These are phyloP conservation scores for Ceratothoa steindachneri DNA, from an alignment of 2,888 invertebrate genomes.

Conservation along the genomic window DNA sequence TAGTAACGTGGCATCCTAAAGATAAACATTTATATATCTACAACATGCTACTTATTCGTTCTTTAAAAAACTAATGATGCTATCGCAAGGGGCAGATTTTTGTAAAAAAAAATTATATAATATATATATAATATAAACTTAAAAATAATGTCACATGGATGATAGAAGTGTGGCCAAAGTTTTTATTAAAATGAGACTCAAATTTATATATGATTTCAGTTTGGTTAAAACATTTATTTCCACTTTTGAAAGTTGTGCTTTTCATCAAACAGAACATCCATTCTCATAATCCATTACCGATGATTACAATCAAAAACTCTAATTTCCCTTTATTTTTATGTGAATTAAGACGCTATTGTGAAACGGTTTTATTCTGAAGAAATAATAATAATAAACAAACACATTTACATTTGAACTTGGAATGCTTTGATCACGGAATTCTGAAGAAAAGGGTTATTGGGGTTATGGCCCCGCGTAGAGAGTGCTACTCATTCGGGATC, in stretches of 20 bases:
- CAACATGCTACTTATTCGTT: too few relatives aligned
- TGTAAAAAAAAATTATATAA: not conserved
- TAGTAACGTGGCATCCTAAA: too few relatives aligned
- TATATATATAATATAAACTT: not conserved
- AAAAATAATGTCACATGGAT: not conserved
- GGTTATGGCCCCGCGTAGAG: conserved; percentile 55
- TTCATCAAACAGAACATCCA: too few relatives aligned
- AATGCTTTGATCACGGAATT: conserved; percentile 60
- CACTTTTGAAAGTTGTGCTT: too few relatives aligned
- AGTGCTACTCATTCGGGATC: conserved; percentile 80
- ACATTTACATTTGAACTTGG: conserved; percentile 60
- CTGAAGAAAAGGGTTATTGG: conserved; percentile 62
- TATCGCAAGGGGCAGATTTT: too few relatives aligned
- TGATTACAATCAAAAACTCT: not conserved
- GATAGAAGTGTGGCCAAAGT: too few relatives aligned
- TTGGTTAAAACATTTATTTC: too few relatives aligned
- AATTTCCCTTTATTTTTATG: not conserved
- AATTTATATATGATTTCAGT: too few relatives aligned
- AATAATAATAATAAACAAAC: not conserved
- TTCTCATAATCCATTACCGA: too few relatives aligned
- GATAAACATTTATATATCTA: too few relatives aligned
- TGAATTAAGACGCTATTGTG: not conserved
- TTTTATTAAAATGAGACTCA: too few relatives aligned
- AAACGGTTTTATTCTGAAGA: not conserved
- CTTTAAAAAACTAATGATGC: too few relatives aligned